Evolutionary conservation across 2,113 vertebrate species (phyloP), one percentile per base, ranked within the genome.

Genomic region (Candoia aspera): DNA sequence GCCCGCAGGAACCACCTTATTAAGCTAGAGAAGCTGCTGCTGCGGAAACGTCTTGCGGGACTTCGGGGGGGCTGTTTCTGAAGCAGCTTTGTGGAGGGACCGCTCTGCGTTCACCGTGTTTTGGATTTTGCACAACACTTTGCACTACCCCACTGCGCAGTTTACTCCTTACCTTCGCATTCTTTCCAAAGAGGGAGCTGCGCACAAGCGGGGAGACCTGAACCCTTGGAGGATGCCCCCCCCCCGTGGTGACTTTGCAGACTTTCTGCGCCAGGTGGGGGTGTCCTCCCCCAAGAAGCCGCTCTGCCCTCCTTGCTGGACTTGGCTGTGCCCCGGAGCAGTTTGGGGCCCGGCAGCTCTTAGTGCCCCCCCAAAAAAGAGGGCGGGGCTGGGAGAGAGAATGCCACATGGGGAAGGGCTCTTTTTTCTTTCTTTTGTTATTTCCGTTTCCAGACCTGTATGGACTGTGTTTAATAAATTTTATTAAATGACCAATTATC

Each of bases 401-500:
- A 64, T 10, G 23, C n/a, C 29, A 37, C 9, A 29, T 17, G 1
- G 53, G 1, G 83, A 33, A 60, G 1, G 49, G 24, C 33, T 57
- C 37, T 87, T 87, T 89, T 73, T 85, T 84, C 42, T 90, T 90
- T 49, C 62, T 84, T 0, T 33, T 79, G 33, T 33, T 68, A 6
- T n/a, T 86, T 92, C 42, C 73, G 86, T 89, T 90, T 92, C 92
- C 0, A 1, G 53, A 90, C 90, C 42, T 93, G 91, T 94, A 90
- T 73, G 87, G 91, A 95, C n/a, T 96, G 95, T 94, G 95, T 95
- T 94, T 95, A 62, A 64, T 84, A 53, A 64, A 94, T 97, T 97
- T 97, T 96, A 97, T 97, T 97, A 97, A 97, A 97, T 0, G 1
- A 96, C 37, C 90, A 86, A 94, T 91, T 97, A 96, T 97, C 95